phyloP scores from a whole-genome alignment of 2,113 vertebrate genomes.

The Paratilapia polleni region DNA sequence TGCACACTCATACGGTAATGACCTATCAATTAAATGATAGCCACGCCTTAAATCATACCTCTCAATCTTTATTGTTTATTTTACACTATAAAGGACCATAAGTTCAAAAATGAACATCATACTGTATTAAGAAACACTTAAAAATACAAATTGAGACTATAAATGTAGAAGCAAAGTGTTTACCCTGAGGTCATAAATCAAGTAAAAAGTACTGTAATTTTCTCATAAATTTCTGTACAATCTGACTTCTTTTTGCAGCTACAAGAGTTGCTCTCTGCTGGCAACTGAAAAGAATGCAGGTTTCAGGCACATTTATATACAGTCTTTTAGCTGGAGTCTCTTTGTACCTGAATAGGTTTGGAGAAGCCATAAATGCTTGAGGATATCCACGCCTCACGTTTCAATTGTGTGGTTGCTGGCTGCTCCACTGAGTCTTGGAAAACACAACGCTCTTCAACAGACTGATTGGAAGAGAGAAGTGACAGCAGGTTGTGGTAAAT shows the following conservation, averaged over 20 bases:
- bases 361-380: constrained; percentile 83
- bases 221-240: background rate
- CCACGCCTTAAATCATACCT: too few relatives aligned
- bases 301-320: background rate
- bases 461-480: constrained; percentile 50
- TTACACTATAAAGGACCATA: background rate
- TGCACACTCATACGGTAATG: background rate
- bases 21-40: too few relatives aligned
- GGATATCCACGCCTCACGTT: constrained; percentile 83
- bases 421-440: constrained; percentile 72
- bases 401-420: constrained; percentile 72
- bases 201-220: background rate
- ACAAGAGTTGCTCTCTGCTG: background rate
- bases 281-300: background rate
- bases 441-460: constrained; percentile 81
- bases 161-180: background rate
- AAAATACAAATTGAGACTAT: background rate
- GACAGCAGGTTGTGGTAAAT: background rate
- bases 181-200: background rate
- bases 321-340: background rate
- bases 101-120: background rate
- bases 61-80: background rate
- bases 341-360: constrained; percentile 82
- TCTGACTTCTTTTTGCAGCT: background rate
- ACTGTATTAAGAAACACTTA: background rate